These are phyloP conservation scores for Bradypus variegatus DNA, from an alignment of 2,797 vertebrate species.

Conservation along the genomic window DNA sequence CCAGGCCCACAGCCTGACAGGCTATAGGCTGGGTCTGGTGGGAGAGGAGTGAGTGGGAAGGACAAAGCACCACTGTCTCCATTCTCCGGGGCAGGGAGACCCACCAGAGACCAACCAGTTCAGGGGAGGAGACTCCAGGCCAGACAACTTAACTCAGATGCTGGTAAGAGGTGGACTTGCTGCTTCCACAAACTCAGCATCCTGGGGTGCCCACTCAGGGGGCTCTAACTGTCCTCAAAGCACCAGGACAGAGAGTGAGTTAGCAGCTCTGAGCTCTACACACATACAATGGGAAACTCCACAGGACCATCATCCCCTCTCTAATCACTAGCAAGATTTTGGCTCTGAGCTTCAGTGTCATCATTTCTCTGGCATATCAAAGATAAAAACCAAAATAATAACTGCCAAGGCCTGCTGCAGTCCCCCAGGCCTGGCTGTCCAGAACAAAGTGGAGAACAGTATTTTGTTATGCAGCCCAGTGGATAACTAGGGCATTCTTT, in stretches of 20 bases:
- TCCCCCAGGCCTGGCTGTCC: neutral
- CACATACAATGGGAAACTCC: neutral
- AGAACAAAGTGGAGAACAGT: conserved; percentile 1
- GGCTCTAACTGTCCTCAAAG: neutral
- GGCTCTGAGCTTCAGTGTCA: conserved; percentile 28
- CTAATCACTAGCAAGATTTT: conserved; percentile 38
- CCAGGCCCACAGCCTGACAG: neutral
- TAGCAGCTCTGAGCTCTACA: neutral
- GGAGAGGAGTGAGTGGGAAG: neutral
- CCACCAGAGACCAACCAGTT: neutral
- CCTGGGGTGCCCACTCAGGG: neutral
- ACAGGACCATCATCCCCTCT: neutral
- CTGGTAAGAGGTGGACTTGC: neutral
- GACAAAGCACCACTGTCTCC: neutral
- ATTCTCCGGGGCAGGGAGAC: neutral
- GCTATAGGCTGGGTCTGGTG: neutral
- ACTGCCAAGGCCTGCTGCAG: neutral
- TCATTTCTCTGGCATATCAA: conserved; percentile 52
- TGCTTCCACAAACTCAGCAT: neutral
- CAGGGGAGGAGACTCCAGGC: neutral
- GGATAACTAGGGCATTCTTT: conserved; percentile 33
- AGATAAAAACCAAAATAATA: conserved; percentile 47
- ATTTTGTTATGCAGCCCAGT: conserved; percentile 24
- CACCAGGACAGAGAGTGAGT: neutral
- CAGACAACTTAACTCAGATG: neutral